These are phyloP conservation scores for Xestia c-nigrum DNA, from an alignment of 2,888 invertebrate genomes.

Conservation along the genomic window DNA sequence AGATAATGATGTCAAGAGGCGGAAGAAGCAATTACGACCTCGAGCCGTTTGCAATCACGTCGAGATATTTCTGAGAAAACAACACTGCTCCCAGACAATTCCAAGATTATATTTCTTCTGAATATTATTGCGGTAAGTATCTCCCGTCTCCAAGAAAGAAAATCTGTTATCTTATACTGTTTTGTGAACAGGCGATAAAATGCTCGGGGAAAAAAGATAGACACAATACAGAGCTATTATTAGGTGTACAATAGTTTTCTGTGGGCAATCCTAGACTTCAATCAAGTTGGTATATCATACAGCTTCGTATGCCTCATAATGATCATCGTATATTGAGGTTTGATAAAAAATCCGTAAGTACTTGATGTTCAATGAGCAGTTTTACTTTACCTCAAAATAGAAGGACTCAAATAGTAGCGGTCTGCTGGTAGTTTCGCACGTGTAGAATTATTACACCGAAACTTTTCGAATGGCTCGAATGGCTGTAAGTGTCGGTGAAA, in stretches of 20 bases:
- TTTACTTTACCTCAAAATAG: slow-evolving; percentile 14
- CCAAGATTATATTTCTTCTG: slow-evolving; percentile 77
- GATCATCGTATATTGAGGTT: slow-evolving; percentile 26
- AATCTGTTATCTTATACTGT: slow-evolving; percentile 61
- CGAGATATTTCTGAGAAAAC: slow-evolving; percentile 78
- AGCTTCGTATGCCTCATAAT: slow-evolving; percentile 21
- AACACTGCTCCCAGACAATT: slow-evolving; percentile 74
- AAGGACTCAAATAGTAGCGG: slow-evolving; percentile 10
- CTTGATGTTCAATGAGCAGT: slow-evolving; percentile 9
- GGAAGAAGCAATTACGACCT: slow-evolving; percentile 87
- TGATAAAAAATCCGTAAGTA: slow-evolving; percentile 23
- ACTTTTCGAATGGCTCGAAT: slow-evolving; percentile 36
- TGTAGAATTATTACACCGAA: slow-evolving; percentile 47
- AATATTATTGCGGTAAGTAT: slow-evolving; percentile 76
- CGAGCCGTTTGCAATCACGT: slow-evolving; percentile 81
- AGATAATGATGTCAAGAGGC: slow-evolving; percentile 87
- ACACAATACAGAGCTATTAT: slow-evolving; percentile 54
- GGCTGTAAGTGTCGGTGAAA: slow-evolving; percentile 34
- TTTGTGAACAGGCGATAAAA: slow-evolving; percentile 63
- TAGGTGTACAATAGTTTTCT: slow-evolving; percentile 52
- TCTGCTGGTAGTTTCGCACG: slow-evolving; percentile 14
- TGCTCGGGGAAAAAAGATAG: slow-evolving; percentile 34
- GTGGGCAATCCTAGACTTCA: slow-evolving; percentile 51
- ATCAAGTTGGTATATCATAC: slow-evolving; percentile 45
- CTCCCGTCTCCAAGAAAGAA: slow-evolving; percentile 65